Conservation (phyloP, 1,140 invertebrate species). For the Anthonomus grandis region DNA sequence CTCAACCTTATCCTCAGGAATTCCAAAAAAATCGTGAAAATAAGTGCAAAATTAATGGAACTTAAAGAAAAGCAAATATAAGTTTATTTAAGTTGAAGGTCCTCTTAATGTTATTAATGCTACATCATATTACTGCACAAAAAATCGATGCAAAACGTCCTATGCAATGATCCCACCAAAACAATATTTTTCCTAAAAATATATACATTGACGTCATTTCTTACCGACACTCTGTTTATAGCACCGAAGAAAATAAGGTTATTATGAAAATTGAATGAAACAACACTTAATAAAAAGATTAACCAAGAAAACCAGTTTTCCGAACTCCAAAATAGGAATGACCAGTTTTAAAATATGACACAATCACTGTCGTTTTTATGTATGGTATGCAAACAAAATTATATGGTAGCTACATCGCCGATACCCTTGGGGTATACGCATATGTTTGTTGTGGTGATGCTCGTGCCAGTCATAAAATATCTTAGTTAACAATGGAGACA, state of each 20-base stretch:
- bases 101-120: no score
- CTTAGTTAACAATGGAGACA: not conserved
- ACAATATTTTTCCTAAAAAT: not conserved
- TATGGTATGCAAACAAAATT: slow-evolving; percentile 6
- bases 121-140: not conserved
- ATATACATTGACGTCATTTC: not conserved
- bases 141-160: not conserved
- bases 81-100: no score
- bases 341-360: slow-evolving; percentile 19
- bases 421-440: slow-evolving; percentile 9
- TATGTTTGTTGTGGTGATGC: no score
- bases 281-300: slow-evolving; percentile 11
- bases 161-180: no score
- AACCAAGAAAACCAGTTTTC: slow-evolving; percentile 20
- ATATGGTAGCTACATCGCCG: not conserved
- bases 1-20: no score
- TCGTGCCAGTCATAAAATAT: no score
- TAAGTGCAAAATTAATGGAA: no score
- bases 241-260: not conserved
- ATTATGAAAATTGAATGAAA: slow-evolving; percentile 15
- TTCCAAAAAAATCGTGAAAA: no score
- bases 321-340: slow-evolving; percentile 19
- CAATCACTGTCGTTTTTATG: slow-evolving; percentile 11
- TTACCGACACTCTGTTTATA: not conserved
- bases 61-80: no score